These are phyloP conservation scores for Dicyrtomina minuta DNA, from an alignment of 2,888 invertebrate species.

Conservation along the genomic window DNA sequence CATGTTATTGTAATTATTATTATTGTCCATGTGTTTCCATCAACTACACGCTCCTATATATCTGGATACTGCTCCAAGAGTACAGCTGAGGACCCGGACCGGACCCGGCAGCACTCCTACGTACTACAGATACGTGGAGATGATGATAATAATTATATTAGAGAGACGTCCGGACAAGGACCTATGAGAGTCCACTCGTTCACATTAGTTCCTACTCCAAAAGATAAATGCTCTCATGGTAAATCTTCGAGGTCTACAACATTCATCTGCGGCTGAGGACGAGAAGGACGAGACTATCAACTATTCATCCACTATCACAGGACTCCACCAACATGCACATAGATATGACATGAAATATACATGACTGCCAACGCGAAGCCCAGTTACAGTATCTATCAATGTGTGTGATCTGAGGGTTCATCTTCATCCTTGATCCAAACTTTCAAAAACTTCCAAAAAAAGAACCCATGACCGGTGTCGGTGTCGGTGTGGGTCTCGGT, in stretches of 20 bases:
- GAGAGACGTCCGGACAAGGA: not conserved
- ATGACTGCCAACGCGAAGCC: slow-evolving; percentile 19
- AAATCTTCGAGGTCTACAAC: not conserved
- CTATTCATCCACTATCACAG: not conserved
- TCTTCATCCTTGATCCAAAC: slow-evolving; percentile 24
- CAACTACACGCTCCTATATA: not conserved
- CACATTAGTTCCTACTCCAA: not conserved
- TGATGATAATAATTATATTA: no score
- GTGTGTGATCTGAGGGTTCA: slow-evolving; percentile 32
- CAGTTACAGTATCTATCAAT: slow-evolving; percentile 5
- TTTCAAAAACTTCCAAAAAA: not conserved
- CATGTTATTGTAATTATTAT: slow-evolving; percentile 28
- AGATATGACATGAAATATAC: slow-evolving; percentile 36
- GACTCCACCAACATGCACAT: not conserved
- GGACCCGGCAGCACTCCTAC: no score
- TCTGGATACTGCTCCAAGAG: no score
- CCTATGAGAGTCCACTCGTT: no score
- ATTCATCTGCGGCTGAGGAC: not conserved
- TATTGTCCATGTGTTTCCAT: not conserved
- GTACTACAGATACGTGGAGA: slow-evolving; percentile 7
- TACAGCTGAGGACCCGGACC: no score
- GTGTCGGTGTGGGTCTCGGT: no score
- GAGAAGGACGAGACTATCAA: not conserved
- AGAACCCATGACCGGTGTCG: not conserved
- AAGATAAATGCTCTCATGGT: not conserved